Evolutionary conservation across 1,140 invertebrate species (phyloP), one percentile per base, ranked within the genome.

Genomic region (Asobara japonica): DNA sequence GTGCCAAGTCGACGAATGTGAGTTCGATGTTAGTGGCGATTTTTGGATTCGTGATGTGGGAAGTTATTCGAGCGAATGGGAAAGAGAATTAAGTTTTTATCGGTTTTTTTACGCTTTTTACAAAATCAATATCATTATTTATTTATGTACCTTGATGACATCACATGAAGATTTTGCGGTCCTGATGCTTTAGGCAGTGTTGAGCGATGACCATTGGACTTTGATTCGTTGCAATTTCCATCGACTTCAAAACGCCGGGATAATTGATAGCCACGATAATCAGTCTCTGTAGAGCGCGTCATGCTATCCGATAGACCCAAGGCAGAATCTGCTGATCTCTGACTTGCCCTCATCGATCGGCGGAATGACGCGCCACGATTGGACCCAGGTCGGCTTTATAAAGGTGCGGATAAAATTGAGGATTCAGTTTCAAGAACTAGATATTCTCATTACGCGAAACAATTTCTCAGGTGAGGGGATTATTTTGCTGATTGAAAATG

Each of bases 281-380:
- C 92, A 45, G 85, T 87, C 79, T 89, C 91, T 30, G 90, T 91
- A 20, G 89, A 84, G 62, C 86, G 91, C 82, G 67, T 89, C 84
- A 83, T 90, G 81, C 80, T 85, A 71, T 90, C 89, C 11, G 88
- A 89, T 71, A 89, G 79, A 8, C 84, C 88, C 38, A 90, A 79
- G 8, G 88, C 89, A 71, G 86, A 81, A 76, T 93, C 91, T 0
- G 90, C 90, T 2, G 94, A 94, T 72, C 92, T 89, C 62, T 93
- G 92, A 2, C 92, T 94, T 29, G 89, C 88, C 51, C 94, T 89
- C 31, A 91, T 89, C 5, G 93, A 93, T 75, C 91, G 88, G 76
- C 90, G 88, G 76, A 89, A 89, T 4, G 90, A 91, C 30, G 88
- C 31, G 31, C 76, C 89, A 72, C 87, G 83, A 68, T 73, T 81